Evolutionary conservation across 2,888 invertebrate species (phyloP).

Genomic region (Zygothrica quintamaculata): DNA sequence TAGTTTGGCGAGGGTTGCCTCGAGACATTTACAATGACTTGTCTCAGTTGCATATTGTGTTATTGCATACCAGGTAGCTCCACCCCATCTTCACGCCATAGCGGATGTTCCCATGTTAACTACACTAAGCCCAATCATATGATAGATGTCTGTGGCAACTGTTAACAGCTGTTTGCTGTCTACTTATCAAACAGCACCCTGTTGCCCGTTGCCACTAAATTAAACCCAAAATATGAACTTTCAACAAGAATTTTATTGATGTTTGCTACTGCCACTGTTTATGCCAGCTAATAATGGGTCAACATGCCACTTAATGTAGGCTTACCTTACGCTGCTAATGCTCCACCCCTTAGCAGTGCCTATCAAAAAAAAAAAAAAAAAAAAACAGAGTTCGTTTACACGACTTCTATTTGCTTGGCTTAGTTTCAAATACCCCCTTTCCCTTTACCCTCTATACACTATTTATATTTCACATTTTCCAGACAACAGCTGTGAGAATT

Average conservation of each 20-base stretch:
- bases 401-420: conserved; percentile 65
- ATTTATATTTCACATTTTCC: background rate
- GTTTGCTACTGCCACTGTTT: conserved; percentile 25
- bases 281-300: conserved; percentile 58
- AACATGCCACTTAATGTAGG: conserved; percentile 36
- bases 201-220: conserved; percentile 44
- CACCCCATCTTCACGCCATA: conserved; percentile 31
- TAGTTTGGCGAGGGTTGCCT: conserved; percentile 53
- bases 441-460: conserved; percentile 1
- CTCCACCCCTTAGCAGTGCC: background rate
- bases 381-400: conserved; percentile 67
- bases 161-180: conserved; percentile 61
- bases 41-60: conserved; percentile 2
- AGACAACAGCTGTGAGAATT: conserved; percentile 50
- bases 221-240: conserved; percentile 42
- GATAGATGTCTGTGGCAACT: conserved; percentile 57
- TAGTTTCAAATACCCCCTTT: conserved; percentile 62
- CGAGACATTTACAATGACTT: conserved; percentile 22
- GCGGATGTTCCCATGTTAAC: conserved; percentile 74
- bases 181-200: conserved; percentile 63
- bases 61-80: conserved; percentile 26
- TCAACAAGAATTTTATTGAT: conserved; percentile 63
- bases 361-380: background rate
- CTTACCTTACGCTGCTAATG: background rate
- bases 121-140: conserved; percentile 58